Evolutionary conservation across 2,888 invertebrate species (phyloP).

Genomic region (Kuschelorhynchus macadamiae): DNA sequence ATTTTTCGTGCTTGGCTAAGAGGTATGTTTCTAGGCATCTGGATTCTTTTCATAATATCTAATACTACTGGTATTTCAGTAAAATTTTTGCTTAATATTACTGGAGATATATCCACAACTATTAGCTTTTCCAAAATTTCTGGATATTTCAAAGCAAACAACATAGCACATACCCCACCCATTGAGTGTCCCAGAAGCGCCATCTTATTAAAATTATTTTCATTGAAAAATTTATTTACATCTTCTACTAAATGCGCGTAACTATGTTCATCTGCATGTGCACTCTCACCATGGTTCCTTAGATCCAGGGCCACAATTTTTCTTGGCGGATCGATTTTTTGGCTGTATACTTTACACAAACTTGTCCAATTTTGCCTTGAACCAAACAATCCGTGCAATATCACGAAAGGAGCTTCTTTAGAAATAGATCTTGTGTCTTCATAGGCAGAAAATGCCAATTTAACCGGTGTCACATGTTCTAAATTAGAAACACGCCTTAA

Average conservation of each 20-base stretch:
- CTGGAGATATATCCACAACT: conserved; percentile 35
- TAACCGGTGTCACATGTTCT: conserved; percentile 68
- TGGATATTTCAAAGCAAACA: conserved; percentile 81
- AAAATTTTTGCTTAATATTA: background rate
- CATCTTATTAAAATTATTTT: conserved; percentile 75
- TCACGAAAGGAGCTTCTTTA: conserved; percentile 78
- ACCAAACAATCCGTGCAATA: conserved; percentile 91
- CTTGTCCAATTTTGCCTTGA: conserved; percentile 90
- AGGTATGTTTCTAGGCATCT: conserved; percentile 68
- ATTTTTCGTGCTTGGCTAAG: conserved; percentile 79
- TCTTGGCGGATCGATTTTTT: conserved; percentile 77
- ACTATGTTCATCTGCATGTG: conserved; percentile 80
- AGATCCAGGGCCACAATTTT: conserved; percentile 80
- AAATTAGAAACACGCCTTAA: no score
- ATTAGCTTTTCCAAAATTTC: conserved; percentile 71
- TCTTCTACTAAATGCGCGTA: conserved; percentile 85
- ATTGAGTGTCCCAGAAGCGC: conserved; percentile 92
- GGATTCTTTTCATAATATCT: conserved; percentile 12
- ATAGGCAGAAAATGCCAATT: conserved; percentile 78
- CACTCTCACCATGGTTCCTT: conserved; percentile 96
- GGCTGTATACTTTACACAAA: conserved; percentile 74
- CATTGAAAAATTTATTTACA: conserved; percentile 76
- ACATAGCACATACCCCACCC: conserved; percentile 95
- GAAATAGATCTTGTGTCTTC: conserved; percentile 68
- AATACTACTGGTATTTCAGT: background rate